Evolutionary conservation across 2,888 invertebrate species (phyloP), one percentile per base, ranked within the genome.

Genomic region (Chymomyza amoena): DNA sequence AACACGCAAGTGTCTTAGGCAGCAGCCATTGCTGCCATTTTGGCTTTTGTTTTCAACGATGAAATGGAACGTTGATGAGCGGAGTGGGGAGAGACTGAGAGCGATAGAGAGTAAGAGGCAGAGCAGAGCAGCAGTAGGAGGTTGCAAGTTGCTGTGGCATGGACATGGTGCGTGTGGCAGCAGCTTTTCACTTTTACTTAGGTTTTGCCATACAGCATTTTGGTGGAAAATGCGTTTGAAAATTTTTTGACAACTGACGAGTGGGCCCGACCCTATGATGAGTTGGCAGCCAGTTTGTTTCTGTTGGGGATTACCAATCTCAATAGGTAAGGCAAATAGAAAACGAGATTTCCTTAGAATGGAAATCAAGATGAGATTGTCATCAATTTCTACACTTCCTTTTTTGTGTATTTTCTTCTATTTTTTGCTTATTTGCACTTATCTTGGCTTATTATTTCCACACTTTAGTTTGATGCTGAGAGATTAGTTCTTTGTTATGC

Each of bases 1-100:
- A 70, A 65, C 80, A 68, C 69, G 69, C 71, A 82, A 80, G 77
- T 81, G 80, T 81, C 77, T 84, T 68, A 72, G 73, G 73, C 78
- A 79, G 64, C 56, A 51, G 59, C 65, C 56, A 60, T 66, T 4
- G 36, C 54, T 54, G 54, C 28, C 50, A 56, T 64, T 66, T 61
- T 59, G 64, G 18, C 51, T 69, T 73, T 75, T 84, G 80, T 75
- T 80, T 76, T 72, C 61, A 59, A 64, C 75, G 72, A 66, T 25
- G 62, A 45, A 45, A 45, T 45, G 39, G 39, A 39, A 45, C 32
- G 32, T 32, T 13, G 59, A 57, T 69, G 52, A 18, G 20, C 20
- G 20, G 20, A n/a, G 18, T 18, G 57, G 20, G 57, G 0, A 20
- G 20, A 25, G 3, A 25, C 3, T 15, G 20, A 52, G 62, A 61